phyloP scores from a whole-genome alignment of 1,140 invertebrate species.

The Drosophila parvula region DNA sequence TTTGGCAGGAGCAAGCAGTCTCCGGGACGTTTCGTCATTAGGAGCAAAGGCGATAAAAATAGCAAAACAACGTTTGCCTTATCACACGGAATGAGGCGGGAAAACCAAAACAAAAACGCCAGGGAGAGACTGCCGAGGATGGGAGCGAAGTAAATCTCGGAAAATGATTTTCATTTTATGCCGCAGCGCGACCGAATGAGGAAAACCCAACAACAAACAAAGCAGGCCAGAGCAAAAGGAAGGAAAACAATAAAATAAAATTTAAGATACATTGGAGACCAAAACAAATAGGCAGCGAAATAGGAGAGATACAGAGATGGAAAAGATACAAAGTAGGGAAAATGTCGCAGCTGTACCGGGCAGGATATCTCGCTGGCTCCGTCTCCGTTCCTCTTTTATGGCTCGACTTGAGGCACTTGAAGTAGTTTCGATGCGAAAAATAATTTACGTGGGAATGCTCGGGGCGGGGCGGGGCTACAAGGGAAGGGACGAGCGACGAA shows the following conservation, averaged over 20 bases:
- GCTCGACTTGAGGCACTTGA: slow-evolving; percentile 47
- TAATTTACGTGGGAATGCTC: slow-evolving; percentile 33
- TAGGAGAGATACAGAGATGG: slow-evolving; percentile 37
- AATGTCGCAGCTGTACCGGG: slow-evolving; percentile 67
- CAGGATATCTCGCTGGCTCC: slow-evolving; percentile 22
- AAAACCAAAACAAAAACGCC: slow-evolving; percentile 17
- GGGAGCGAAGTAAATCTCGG: slow-evolving; percentile 43
- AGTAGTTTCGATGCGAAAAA: slow-evolving; percentile 66
- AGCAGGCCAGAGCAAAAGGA: slow-evolving; percentile 20
- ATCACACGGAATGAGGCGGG: slow-evolving; percentile 24
- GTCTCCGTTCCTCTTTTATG: slow-evolving; percentile 22
- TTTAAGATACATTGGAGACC: slow-evolving; percentile 78
- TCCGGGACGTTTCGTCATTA: slow-evolving; percentile 64
- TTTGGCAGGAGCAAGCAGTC: slow-evolving; percentile 24
- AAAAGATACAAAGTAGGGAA: slow-evolving; percentile 43
- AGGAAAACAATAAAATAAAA: slow-evolving; percentile 78
- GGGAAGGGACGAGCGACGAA: background rate
- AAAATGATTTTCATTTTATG: slow-evolving; percentile 50
- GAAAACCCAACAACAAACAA: slow-evolving; percentile 16
- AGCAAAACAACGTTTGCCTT: slow-evolving; percentile 49
- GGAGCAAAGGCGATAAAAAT: slow-evolving; percentile 67
- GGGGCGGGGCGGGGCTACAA: background rate
- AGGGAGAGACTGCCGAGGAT: slow-evolving; percentile 1
- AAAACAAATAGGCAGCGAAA: slow-evolving; percentile 77
- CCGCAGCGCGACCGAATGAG: slow-evolving; percentile 40